Evolutionary conservation across 1,140 invertebrate species (phyloP).

Genomic region (Nebria ingens): DNA sequence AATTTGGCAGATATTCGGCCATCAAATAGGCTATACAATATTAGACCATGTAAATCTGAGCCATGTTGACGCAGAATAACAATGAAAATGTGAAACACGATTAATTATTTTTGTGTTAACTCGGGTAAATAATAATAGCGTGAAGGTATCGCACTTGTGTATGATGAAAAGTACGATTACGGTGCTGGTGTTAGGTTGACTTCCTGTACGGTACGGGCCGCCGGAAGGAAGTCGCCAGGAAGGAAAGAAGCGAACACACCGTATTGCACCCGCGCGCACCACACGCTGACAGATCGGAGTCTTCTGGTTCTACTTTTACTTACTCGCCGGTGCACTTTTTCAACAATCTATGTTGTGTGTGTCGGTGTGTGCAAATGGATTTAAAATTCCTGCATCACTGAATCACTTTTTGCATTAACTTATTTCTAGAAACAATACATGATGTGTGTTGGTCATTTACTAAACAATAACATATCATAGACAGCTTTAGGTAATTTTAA

Average conservation of each 20-base stretch:
- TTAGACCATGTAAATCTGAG: too few species aligned
- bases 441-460: too few species aligned
- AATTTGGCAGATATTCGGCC: too few species aligned
- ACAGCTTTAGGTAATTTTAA: too few species aligned
- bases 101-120: too few species aligned
- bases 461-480: too few species aligned
- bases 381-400: too few species aligned
- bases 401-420: too few species aligned
- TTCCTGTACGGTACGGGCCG: background rate
- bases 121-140: background rate
- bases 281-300: background rate
- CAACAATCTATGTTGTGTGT: background rate
- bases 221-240: slow-evolving; percentile 8
- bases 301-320: background rate
- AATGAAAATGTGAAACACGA: too few species aligned
- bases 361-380: background rate
- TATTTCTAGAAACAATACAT: too few species aligned
- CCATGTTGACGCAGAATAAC: too few species aligned
- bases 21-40: too few species aligned
- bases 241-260: slow-evolving; percentile 6
- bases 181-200: background rate
- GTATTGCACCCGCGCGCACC: slow-evolving; percentile 9
- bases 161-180: background rate
- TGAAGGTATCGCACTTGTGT: background rate
- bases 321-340: background rate